Evolutionary conservation across 2,113 vertebrate genomes (phyloP).

Genomic region (Ochotona princeps): DNA sequence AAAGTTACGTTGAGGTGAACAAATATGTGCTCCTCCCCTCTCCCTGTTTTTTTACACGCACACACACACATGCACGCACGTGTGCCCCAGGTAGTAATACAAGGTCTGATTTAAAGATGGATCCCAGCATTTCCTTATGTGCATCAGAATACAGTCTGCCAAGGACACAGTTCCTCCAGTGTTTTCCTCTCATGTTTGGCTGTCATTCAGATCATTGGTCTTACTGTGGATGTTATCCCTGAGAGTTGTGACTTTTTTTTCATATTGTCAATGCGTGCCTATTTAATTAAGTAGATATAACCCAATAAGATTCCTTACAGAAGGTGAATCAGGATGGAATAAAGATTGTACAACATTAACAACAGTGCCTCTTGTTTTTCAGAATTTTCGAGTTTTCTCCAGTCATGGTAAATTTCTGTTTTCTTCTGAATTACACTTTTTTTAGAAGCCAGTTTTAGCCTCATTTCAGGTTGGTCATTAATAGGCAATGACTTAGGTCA

Average conservation of each 20-base stretch:
- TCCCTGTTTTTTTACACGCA: not conserved
- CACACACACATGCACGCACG: not conserved
- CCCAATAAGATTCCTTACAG: not conserved
- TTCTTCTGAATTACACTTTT: not conserved
- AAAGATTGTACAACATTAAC: not conserved
- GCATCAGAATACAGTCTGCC: not conserved
- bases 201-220: not conserved
- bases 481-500: not conserved
- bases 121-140: not conserved
- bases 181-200: not conserved
- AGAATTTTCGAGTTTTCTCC: not conserved
- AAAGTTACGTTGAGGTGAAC: not conserved
- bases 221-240: constrained; percentile 11
- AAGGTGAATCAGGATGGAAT: not conserved
- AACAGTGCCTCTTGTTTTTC: not conserved
- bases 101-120: constrained; percentile 24
- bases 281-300: not conserved
- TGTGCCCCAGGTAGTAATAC: not conserved
- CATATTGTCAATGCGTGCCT: not conserved
- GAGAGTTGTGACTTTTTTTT: not conserved
- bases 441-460: not conserved
- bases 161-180: not conserved
- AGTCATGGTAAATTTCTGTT: constrained; percentile 5
- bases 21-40: not conserved
- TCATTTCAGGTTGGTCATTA: constrained; percentile 21